phyloP scores from a whole-genome alignment of 2,113 vertebrate species.

The Oncorhynchus masou region DNA sequence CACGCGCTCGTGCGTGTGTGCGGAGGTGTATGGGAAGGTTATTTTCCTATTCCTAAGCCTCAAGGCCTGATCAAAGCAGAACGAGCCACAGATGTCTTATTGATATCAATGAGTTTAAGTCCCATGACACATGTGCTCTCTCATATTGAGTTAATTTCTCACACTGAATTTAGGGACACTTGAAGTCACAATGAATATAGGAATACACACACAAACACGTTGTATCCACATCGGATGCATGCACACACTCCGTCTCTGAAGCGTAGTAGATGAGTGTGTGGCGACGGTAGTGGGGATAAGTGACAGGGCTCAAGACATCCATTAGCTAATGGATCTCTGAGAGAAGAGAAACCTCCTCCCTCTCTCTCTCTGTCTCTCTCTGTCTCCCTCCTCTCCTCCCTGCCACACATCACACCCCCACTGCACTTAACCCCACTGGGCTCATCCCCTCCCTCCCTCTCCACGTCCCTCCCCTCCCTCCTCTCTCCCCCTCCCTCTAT shows the following conservation, averaged over 20 bases:
- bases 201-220: not conserved
- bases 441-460: not conserved
- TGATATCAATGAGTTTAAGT: conserved; percentile 70
- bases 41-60: conserved; percentile 59
- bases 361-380: not conserved
- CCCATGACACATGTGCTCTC: conserved; percentile 34
- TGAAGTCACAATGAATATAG: too few species aligned
- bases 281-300: conserved; percentile 36
- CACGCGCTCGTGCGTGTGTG: not conserved
- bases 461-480: not conserved
- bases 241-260: conserved; percentile 2
- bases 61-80: conserved; percentile 64
- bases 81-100: conserved; percentile 71
- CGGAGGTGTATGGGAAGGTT: not conserved
- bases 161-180: too few species aligned
- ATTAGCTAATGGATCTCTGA: conserved; percentile 90
- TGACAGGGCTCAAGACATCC: conserved; percentile 80
- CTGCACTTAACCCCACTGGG: conserved; percentile 33
- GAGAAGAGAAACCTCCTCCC: conserved; percentile 44
- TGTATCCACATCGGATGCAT: too few species aligned
- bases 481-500: not conserved
- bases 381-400: not conserved
- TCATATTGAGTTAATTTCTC: not conserved
- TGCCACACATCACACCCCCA: not conserved
- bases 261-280: conserved; percentile 1